Base-by-base conservation (phyloP, 1,140 invertebrate genomes). In the Chrysopa pallens region DNA sequence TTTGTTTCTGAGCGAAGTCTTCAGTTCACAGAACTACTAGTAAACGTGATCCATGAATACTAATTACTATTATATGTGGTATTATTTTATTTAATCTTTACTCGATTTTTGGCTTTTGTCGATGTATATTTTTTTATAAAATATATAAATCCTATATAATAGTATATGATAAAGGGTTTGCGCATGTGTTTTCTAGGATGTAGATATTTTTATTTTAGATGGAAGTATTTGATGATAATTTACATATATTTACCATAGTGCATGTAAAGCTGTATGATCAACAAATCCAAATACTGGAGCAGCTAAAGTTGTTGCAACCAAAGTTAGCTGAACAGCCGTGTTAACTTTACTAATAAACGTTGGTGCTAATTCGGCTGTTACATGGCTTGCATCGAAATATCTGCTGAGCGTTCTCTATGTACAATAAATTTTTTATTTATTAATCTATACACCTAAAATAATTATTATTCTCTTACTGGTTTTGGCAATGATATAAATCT, bases 271-370 rank as follows among this genome's bases (percentile, higher is more conserved):
- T 6, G 78, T 73, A 63, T 93, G 87, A 55, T 84, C 78, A 6
- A 80, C 69, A 59, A 73, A 83, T 27, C 73, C 66, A 54, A 90
- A 82, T 12, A 90, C 78, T 8, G 87, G 85, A n/a, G 85, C 82
- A 15, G 79, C 78, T 17, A 92, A 59, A 2, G 85, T 82, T n/a
- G 74, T 70, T 38, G 79, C 81, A 13, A 90, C 77, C 40, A 90
- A 63, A 15, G 73, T 57, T 15, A 97, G 61, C 62, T 97, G 92
- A 13, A 96, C 64, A 8, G 70, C 78, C 29, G 92, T 97, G 61
- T 97, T 97, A 0, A 93, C 72, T 74, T 97, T 97, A 59, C 90
- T 95, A 35, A 90, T 77, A 41, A 80, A 71, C 9, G 90, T 94
- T 7, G 92, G 92, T 6, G 81, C 78, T 37, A 96, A 61, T 63